Conservation (phyloP, 1,140 invertebrate genomes). For the fruit fly (Drosophila melanogaster) region Release_6_plus_ISO1_MT NC_004354.4:19872001-19872500, state of each 20-base stretch:
- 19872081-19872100: slow-evolving; percentile 62
- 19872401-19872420: slow-evolving; percentile 40
- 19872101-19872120: slow-evolving; percentile 73
- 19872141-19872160: slow-evolving; percentile 58
- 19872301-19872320: slow-evolving; percentile 47
- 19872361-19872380: slow-evolving; percentile 74
- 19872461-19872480: not conserved
- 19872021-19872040: slow-evolving; percentile 66
- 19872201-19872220: slow-evolving; percentile 35
- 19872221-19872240: slow-evolving; percentile 16
- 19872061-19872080: slow-evolving; percentile 69
- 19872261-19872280: slow-evolving; percentile 78
- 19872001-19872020: slow-evolving; percentile 76
- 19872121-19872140: slow-evolving; percentile 63
- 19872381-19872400: slow-evolving; percentile 73
- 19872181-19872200: slow-evolving; percentile 51
- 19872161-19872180: slow-evolving; percentile 48
- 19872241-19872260: slow-evolving; percentile 69
- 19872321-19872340: slow-evolving; percentile 63
- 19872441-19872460: slow-evolving; percentile 64
- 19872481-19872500: too few relatives aligned
- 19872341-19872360: slow-evolving; percentile 76
- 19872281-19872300: slow-evolving; percentile 72
- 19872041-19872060: slow-evolving; percentile 62
- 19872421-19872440: slow-evolving; percentile 73